A percentile compares a stretch with the other conserved stretches of the same genome.
These are phyloP conservation scores for Mormyrops attenuatus DNA, from an alignment of 2,797 vertebrate genomes.

Conservation along the genomic window DNA sequence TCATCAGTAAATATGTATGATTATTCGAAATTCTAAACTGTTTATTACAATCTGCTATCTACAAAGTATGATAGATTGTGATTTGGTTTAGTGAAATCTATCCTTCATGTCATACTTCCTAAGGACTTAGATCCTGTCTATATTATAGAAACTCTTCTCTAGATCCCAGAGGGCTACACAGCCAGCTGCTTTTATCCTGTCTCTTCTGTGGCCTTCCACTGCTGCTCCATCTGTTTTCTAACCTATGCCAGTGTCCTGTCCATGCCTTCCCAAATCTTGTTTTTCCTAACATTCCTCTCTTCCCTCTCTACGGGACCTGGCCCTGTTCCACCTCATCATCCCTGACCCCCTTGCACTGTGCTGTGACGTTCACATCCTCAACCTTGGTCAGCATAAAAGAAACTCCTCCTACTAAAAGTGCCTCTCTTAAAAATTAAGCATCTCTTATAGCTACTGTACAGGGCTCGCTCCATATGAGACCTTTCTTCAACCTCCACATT, in stretches of 20 bases:
- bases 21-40: background rate
- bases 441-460: conserved; percentile 9
- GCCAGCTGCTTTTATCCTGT: background rate
- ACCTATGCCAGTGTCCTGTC: background rate
- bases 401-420: background rate
- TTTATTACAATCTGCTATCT: background rate
- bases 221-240: background rate
- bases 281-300: background rate
- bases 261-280: background rate
- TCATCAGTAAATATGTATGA: background rate
- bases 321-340: background rate
- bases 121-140: background rate
- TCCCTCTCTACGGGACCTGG: background rate
- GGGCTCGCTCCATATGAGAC: background rate
- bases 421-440: conserved; percentile 13
- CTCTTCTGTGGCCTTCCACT: background rate
- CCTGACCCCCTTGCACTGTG: background rate
- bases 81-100: background rate
- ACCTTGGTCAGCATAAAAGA: background rate
- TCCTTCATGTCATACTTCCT: background rate
- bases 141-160: background rate
- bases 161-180: background rate
- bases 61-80: background rate
- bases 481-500: conserved; percentile 9
- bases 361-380: background rate